Evolutionary conservation across 1,140 invertebrate genomes (phyloP), one percentile per base, ranked within the genome.

Genomic region (Cheumatopsyche charites): DNA sequence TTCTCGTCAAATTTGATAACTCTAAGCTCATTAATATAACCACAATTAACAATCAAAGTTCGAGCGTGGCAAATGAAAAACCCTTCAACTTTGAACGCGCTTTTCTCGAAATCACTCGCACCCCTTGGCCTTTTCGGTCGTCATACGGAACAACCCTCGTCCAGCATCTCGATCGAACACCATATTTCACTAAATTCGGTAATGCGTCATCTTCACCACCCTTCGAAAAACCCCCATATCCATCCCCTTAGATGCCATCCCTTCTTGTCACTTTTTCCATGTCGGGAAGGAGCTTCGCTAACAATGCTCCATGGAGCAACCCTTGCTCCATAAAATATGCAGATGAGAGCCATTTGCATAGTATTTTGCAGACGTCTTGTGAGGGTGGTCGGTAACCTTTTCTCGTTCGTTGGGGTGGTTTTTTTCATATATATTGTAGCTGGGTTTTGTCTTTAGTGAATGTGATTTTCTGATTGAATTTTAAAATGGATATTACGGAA

Each of bases 291-390:
- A 36, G 29, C 3, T 36, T 36, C 15, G 52, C 23, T 62, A 62
- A 62, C 58, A 62, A 70, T 70, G 67, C 66, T 67, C 62, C 29
- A 4, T 9, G 29, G 29, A 36, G 19, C 74, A 73, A 75, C 71
- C 71, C 74, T 73, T 73, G 52, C 71, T 62, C 62, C 74, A 75
- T 75, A 75, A 75, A 75, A 75, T 71, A 75, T 75, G 74, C 70
- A 75, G 73, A 75, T 75, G 67, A 75, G 62, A 63, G 17, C 67
- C 67, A 75, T 75, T 75, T 75, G 68, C 74, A 75, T 75, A 72
- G 68, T 75, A 66, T 71, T 65, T 68, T 68, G 29, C 41, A 70
- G 58, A 61, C 67, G 17, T 70, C 52, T 70, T 70, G 41, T 61
- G 12, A 15, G 41, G 52, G 62, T 15, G 49, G 55, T 43, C 21